Evolutionary conservation across 1,140 invertebrate species (phyloP), one percentile per base, ranked within the genome.

Genomic region (Choristoneura fumiferana): DNA sequence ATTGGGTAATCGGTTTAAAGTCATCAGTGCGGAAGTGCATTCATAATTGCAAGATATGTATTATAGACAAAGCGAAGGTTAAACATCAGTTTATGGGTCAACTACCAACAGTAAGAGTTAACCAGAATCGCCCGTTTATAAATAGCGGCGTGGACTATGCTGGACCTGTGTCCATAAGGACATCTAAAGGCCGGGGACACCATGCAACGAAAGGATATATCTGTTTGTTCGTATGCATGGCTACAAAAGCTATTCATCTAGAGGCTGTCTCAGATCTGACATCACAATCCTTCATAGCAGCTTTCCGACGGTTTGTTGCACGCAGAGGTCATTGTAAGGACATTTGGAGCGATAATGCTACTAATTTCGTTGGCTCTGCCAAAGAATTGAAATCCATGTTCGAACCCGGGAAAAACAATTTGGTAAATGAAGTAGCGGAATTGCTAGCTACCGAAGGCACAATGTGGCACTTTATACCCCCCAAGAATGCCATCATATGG

Each of bases 261-360:
- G 58, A 65, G 38, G 29, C 57, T 6, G 63, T 65, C 1, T 18
- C 38, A 1, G 54, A 60, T 18, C 9, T 65, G 9, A 54, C 58
- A 4, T 39, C 63, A n/a, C 17, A 55, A 39, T 52, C 54, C 6
- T 64, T 64, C 29, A 52, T 64, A 2, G 58, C 37, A 9, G 57
- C 58, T 8, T 65, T 60, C 17, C 22, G 15, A 39, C 18, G 62
- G 8, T 64, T 65, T 52, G 52, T 61, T 4, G 18, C 61, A 35
- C 29, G 75, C 33, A 34, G 81, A 49, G 78, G 81, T 12, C 54
- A 54, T 34, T 60, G 71, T 10, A n/a, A 37, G 6, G n/a, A 63
- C 22, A 58, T 89, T 8, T 74, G 62, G 33, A 73, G 60, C 29
- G 78, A 87, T 58, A 69, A 71, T 57, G 84, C 69, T 12, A 80